A percentile compares a stretch with the other conserved stretches of the same genome.
Evolutionary conservation across 2,888 invertebrate genomes (phyloP).

Genomic region (Sesamia inferens): DNA sequence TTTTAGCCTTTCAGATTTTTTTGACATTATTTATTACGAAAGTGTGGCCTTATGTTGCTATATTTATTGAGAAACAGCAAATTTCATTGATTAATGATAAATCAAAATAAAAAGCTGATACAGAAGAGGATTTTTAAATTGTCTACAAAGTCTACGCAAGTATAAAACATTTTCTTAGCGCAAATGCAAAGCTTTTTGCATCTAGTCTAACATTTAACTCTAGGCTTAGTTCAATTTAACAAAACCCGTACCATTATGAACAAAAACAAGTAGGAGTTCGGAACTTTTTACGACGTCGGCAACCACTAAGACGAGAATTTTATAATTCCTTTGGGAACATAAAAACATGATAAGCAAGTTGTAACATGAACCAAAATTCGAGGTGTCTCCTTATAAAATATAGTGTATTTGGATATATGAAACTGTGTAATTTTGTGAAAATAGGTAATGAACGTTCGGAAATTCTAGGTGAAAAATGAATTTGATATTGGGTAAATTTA

Average conservation of each 20-base stretch:
- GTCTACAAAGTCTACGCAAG: neutral
- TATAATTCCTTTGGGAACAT: slow-evolving; percentile 12
- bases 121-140: no score
- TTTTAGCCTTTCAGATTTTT: slow-evolving; percentile 12
- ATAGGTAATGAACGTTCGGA: neutral
- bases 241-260: neutral
- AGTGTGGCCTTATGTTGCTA: neutral
- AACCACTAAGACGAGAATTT: neutral
- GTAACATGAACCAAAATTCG: neutral
- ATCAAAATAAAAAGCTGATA: no score
- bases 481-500: slow-evolving; percentile 7
- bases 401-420: slow-evolving; percentile 4
- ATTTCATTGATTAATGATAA: neutral
- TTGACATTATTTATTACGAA: neutral
- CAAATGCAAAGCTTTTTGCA: neutral
- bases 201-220: neutral
- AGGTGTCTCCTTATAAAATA: slow-evolving; percentile 5
- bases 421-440: slow-evolving; percentile 7
- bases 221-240: neutral
- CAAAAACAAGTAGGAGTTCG: neutral
- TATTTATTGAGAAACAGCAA: neutral
- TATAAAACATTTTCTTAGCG: neutral
- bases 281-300: neutral
- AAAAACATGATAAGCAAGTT: slow-evolving; percentile 5
- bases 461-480: slow-evolving; percentile 3